phyloP scores from a whole-genome alignment of 2,113 vertebrate genomes.

The Vimba vimba region DNA sequence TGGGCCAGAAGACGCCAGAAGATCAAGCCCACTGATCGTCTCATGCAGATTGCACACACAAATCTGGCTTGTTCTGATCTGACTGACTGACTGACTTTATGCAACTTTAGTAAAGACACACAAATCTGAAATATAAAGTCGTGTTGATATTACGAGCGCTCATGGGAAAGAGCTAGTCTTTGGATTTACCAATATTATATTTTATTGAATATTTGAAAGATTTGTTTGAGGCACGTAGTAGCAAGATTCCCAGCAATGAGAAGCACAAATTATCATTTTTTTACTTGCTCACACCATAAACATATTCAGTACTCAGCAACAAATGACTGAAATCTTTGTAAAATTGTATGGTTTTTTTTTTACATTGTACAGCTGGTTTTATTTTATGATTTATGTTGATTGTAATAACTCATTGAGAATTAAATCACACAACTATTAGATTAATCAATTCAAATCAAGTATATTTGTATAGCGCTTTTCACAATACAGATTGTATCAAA shows the following conservation, averaged over 20 bases:
- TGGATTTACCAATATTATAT: not conserved
- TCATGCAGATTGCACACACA: not conserved
- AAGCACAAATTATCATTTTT: not conserved
- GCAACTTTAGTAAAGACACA: not conserved
- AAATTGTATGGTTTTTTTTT: not conserved
- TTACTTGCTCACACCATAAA: not conserved
- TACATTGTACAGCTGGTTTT: conserved; percentile 1
- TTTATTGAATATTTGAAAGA: not conserved
- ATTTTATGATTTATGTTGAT: not conserved
- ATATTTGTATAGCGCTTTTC: no score
- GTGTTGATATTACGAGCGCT: no score
- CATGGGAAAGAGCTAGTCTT: not conserved
- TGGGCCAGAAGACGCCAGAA: not conserved
- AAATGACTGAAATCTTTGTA: not conserved
- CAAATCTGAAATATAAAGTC: no score
- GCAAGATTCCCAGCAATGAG: no score
- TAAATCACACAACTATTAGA: not conserved
- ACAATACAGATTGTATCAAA: no score
- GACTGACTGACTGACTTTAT: not conserved
- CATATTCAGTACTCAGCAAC: not conserved
- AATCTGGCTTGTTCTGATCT: not conserved
- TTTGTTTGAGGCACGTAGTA: not conserved
- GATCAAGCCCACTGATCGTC: not conserved
- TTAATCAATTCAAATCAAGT: no score
- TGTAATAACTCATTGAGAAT: not conserved